Percentiles rank a stretch among this genome's conserved stretches.
phyloP scores from a whole-genome alignment of 2,888 invertebrate genomes.

The Cistogaster globosa region DNA sequence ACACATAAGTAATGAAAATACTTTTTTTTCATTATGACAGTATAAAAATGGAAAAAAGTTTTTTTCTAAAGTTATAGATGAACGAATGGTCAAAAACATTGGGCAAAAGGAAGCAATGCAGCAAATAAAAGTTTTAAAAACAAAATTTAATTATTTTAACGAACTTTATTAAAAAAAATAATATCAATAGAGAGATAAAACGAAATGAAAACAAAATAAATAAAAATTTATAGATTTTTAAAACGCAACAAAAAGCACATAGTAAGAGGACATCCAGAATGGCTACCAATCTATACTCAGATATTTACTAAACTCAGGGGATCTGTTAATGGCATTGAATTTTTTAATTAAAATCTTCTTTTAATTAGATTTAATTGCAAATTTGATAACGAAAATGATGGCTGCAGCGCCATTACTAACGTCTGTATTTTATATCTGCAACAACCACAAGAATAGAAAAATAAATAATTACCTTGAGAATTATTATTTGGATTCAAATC shows the following conservation, averaged over 20 bases:
- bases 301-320: conserved; percentile 21
- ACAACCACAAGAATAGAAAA: conserved; percentile 8
- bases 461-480: conserved; percentile 58
- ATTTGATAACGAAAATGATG: conserved; percentile 52
- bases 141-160: conserved; percentile 19
- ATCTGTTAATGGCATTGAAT: conserved; percentile 61
- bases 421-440: conserved; percentile 26
- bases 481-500: conserved; percentile 22
- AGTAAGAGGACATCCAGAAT: background rate
- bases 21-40: conserved; percentile 26
- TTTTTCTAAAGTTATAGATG: conserved; percentile 1
- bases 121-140: background rate
- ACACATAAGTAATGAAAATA: conserved; percentile 20
- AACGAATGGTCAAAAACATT: background rate
- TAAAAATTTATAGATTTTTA: background rate
- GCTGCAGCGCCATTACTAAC: conserved; percentile 26
- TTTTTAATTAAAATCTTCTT: conserved; percentile 58
- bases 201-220: background rate
- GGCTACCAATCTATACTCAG: background rate
- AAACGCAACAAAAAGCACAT: too few species aligned
- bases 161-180: background rate
- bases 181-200: background rate
- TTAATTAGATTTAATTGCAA: conserved; percentile 63
- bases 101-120: background rate
- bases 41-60: conserved; percentile 10